phyloP scores from a whole-genome alignment of 30 jellyfish, hydroid and myxozoan species.

The Mastigias papua region DNA sequence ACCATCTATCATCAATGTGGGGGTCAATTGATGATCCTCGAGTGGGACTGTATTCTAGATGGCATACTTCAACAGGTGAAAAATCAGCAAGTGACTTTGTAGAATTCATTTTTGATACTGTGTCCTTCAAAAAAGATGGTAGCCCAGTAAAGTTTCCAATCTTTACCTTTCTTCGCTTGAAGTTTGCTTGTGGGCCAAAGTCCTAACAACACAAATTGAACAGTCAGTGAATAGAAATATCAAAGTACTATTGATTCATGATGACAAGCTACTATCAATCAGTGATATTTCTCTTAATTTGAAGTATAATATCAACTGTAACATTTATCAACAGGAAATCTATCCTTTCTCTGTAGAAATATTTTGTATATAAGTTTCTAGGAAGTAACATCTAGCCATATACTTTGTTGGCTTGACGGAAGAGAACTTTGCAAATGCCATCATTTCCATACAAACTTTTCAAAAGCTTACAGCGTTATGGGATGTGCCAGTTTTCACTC shows the following conservation, averaged over 20 bases:
- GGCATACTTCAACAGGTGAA: slow-evolving; percentile 95
- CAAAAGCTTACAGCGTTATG: no score
- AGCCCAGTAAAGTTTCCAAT: slow-evolving; percentile 85
- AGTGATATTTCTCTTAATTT: no score
- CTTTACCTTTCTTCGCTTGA: slow-evolving; percentile 84
- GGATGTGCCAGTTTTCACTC: no score
- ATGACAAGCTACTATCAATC: background rate
- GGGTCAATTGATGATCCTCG: slow-evolving; percentile 99
- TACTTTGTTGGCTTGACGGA: no score
- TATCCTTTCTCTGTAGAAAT: no score
- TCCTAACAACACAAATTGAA: slow-evolving; percentile 66
- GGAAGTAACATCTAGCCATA: no score
- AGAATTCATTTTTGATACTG: slow-evolving; percentile 54
- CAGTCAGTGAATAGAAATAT: background rate
- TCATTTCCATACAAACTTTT: no score
- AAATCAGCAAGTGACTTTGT: slow-evolving; percentile 41
- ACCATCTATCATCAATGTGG: slow-evolving; percentile 96
- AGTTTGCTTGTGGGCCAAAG: slow-evolving; percentile 98
- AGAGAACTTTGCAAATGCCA: no score
- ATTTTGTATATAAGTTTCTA: no score
- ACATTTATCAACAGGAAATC: no score
- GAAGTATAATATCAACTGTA: no score
- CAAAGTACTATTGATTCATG: background rate
- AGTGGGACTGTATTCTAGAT: slow-evolving; percentile 79
- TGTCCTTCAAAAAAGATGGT: slow-evolving; percentile 68